Evolutionary conservation across 2,797 vertebrate species (phyloP).

Genomic region (Arctocebus calabarensis): DNA sequence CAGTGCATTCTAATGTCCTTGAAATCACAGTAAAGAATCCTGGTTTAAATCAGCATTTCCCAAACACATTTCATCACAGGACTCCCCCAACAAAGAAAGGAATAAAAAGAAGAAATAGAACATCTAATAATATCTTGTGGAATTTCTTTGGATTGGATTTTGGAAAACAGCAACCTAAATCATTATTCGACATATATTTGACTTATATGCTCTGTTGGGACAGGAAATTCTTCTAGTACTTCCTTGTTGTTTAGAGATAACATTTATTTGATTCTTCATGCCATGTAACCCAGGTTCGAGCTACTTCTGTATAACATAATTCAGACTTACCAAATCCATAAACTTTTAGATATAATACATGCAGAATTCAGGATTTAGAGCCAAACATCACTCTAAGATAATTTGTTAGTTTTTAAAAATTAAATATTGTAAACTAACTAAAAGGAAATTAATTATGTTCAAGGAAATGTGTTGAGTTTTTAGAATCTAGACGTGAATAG

Average conservation of each 20-base stretch:
- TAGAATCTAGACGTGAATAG: not conserved
- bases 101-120: not conserved
- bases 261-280: constrained; percentile 25
- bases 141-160: constrained; percentile 36
- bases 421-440: not conserved
- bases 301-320: constrained; percentile 19
- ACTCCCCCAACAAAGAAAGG: not conserved
- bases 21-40: constrained; percentile 19
- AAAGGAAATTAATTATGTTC: not conserved
- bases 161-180: constrained; percentile 18
- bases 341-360: not conserved
- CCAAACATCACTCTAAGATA: not conserved
- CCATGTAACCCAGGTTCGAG: constrained; percentile 12
- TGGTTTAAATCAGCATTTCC: constrained; percentile 6
- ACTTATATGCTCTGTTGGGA: not conserved
- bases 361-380: not conserved
- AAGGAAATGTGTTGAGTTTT: not conserved
- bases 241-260: constrained; percentile 46
- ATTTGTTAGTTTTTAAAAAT: not conserved
- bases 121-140: not conserved
- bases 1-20: not conserved
- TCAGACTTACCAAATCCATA: constrained; percentile 39
- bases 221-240: constrained; percentile 21
- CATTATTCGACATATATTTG: not conserved
- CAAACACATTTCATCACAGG: not conserved